A percentile compares a stretch with the other conserved stretches of the same genome.
Conservation (phyloP, 2,113 vertebrate species). For the Tetrax tetrax region DNA sequence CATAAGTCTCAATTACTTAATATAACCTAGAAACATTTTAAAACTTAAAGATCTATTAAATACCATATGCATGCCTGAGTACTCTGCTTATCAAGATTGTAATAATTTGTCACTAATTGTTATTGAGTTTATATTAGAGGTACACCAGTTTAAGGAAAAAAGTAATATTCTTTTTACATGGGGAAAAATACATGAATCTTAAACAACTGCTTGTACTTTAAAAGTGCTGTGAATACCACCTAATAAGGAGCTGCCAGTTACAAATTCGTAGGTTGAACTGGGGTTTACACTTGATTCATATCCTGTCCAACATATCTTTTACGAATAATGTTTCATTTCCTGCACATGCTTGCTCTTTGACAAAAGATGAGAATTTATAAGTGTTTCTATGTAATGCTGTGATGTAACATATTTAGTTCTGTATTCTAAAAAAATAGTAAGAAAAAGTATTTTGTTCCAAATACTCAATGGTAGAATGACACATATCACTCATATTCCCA, state of each 20-base stretch:
- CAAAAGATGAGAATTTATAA: background rate
- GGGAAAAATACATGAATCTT: background rate
- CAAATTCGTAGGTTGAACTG: background rate
- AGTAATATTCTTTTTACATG: fast-evolving
- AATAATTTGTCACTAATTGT: background rate
- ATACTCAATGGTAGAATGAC: background rate
- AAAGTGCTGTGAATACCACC: background rate
- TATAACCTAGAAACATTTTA: background rate
- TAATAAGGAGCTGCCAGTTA: background rate
- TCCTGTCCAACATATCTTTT: background rate
- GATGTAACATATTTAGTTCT: background rate
- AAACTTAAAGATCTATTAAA: background rate
- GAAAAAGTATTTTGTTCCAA: background rate
- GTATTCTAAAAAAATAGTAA: background rate
- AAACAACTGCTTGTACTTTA: background rate
- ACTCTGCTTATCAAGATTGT: background rate
- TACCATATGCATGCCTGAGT: background rate
- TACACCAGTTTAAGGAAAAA: background rate
- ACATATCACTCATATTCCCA: background rate
- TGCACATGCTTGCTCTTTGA: background rate
- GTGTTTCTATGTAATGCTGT: background rate
- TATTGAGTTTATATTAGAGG: background rate
- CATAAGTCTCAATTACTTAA: background rate
- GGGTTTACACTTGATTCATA: background rate
- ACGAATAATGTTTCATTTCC: background rate